Conservation (phyloP, 2,797 vertebrate genomes). For the Peromyscus attwateri region DNA sequence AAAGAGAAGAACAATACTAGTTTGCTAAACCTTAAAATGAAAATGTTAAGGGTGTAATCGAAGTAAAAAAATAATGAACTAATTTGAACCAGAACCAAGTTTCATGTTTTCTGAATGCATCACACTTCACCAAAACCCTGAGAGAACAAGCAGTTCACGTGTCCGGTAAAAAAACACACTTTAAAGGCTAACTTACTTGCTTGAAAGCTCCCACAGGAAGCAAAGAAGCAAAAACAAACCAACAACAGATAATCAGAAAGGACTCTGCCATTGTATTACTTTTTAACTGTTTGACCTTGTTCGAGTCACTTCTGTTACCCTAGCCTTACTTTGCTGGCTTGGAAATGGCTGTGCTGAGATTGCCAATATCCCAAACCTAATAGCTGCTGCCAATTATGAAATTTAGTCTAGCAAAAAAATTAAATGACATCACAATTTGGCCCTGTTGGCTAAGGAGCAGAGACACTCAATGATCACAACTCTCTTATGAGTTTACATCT, state of each 20-base stretch:
- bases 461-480: constrained; percentile 1
- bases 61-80: constrained; percentile 55
- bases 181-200: constrained; percentile 38
- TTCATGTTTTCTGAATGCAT: constrained; percentile 56
- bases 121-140: constrained; percentile 41
- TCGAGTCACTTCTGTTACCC: constrained; percentile 44
- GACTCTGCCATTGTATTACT: not conserved
- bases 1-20: constrained; percentile 34
- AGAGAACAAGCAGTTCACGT: constrained; percentile 29
- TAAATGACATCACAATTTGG: constrained; percentile 53
- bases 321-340: constrained; percentile 7
- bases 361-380: constrained; percentile 35
- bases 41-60: constrained; percentile 63
- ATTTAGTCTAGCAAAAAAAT: constrained; percentile 57
- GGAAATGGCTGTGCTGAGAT: constrained; percentile 19
- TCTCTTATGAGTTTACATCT: constrained; percentile 52
- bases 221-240: not conserved
- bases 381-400: constrained; percentile 18
- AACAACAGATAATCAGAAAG: constrained; percentile 9
- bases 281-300: constrained; percentile 38
- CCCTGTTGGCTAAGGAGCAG: constrained; percentile 24
- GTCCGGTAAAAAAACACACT: constrained; percentile 49
- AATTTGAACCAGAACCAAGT: constrained; percentile 62
- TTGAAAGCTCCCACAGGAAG: not conserved
- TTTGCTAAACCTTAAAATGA: constrained; percentile 68